Conservation (phyloP, 2,797 vertebrate genomes). For the Austrolebias charrua region DNA sequence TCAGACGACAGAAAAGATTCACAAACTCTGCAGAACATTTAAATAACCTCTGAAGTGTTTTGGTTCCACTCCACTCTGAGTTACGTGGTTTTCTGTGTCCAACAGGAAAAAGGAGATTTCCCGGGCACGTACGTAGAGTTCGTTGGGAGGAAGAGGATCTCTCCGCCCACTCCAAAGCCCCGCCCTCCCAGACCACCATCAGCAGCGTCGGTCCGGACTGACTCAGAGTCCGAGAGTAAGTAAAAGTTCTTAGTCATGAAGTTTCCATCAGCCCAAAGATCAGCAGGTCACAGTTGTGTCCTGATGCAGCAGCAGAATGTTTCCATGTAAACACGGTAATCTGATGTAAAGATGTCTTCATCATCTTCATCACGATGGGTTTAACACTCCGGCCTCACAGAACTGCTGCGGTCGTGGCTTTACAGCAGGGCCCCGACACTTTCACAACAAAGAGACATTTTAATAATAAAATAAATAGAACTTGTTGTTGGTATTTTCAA, state of each 20-base stretch:
- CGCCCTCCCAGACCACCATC: slow-evolving; percentile 88
- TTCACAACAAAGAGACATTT: too few species aligned
- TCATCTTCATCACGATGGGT: too few species aligned
- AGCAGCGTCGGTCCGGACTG: slow-evolving; percentile 81
- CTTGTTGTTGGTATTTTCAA: too few species aligned
- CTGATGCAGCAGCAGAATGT: neutral
- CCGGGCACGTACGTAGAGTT: slow-evolving; percentile 92
- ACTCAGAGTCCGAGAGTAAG: slow-evolving; percentile 82
- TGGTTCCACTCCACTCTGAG: too few species aligned
- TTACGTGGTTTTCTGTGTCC: neutral
- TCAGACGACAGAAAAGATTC: too few species aligned
- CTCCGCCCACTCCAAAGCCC: slow-evolving; percentile 90
- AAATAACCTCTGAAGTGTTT: too few species aligned
- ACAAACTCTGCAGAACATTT: too few species aligned
- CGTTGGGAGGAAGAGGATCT: slow-evolving; percentile 88
- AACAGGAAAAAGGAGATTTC: slow-evolving; percentile 87
- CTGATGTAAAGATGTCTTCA: too few species aligned
- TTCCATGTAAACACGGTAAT: neutral
- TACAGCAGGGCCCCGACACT: neutral
- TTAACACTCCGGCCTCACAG: too few species aligned
- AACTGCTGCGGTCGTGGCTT: neutral
- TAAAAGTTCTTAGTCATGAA: neutral
- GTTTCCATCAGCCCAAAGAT: neutral
- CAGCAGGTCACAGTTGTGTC: neutral
- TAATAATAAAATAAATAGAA: too few species aligned